Evolutionary conservation across 2,888 invertebrate genomes (phyloP), one percentile per base, ranked within the genome.

Genomic region (Hydrotaea diabolus): DNA sequence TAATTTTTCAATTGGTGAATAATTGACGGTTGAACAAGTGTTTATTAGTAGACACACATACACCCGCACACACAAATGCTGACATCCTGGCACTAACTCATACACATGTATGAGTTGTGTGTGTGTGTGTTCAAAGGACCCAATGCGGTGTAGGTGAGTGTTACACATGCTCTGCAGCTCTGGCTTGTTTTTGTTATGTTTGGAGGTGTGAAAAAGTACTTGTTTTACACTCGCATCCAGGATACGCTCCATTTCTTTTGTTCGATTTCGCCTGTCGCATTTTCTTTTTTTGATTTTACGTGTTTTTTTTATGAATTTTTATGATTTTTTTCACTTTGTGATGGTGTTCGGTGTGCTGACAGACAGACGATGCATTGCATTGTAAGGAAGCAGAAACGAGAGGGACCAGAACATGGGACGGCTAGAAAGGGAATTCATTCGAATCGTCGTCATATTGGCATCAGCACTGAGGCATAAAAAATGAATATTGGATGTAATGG

Each of bases 1-100:
- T 91, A 91, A 91, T 91, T 91, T 91, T 91, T 91, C 91, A 91
- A 91, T 91, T 91, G 91, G 88, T 89, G 91, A 90, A 90, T 91
- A 91, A 91, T 91, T 91, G 91, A 89, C 90, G 91, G 88, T 89
- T 88, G 86, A 85, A 85, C 82, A 85, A 85, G 85, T 85, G 85
- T 85, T 85, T 85, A 85, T 85, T 85, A 85, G 82, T 85, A 69
- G 13, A 39, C 15, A 53, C 57, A 80, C 75, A 71, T 9, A 26
- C n/a, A 69, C 19, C 11, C 26, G 53, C 26, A 59, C 1, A 75
- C 46, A 11, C 31, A 31, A 17, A 49, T 39, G 23, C 57, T 78
- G 8, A 53, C 17, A 46, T 39, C 39, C 39, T 13, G 9, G 13
- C 59, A 46, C 36, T 8, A 36, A 8, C 21, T 43, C 43, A 43